phyloP scores from a whole-genome alignment of 2,797 vertebrate species.

The Ctenochaetus hawaiiensis region DNA sequence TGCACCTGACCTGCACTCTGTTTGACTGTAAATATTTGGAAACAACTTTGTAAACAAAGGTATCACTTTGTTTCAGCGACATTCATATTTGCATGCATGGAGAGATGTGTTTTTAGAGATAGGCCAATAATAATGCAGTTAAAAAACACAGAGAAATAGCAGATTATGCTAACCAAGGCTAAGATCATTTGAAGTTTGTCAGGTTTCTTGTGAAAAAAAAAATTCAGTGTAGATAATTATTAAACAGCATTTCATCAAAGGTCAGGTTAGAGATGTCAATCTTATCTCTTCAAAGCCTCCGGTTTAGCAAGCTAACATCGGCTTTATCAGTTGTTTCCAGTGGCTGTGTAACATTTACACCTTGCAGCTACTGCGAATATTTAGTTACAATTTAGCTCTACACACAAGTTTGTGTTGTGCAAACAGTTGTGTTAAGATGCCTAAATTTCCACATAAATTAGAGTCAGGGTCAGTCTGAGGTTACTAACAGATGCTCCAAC shows the following conservation, averaged over 20 bases:
- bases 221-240: background rate
- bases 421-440: background rate
- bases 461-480: background rate
- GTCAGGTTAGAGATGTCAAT: background rate
- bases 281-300: too few relatives aligned
- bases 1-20: background rate
- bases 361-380: constrained; percentile 1
- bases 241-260: background rate
- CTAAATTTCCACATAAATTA: background rate
- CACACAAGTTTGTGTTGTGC: background rate
- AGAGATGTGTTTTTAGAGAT: background rate
- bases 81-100: background rate
- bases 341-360: background rate
- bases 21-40: background rate
- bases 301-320: background rate
- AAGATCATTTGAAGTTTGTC: too few relatives aligned
- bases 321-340: background rate
- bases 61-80: background rate
- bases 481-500: background rate
- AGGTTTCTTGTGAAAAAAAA: background rate
- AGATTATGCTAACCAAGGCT: too few relatives aligned
- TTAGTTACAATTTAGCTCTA: background rate
- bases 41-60: background rate
- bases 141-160: too few relatives aligned
- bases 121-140: background rate